Conservation (phyloP, 2,888 invertebrate species). For the Bhutanitis thaidina region DNA sequence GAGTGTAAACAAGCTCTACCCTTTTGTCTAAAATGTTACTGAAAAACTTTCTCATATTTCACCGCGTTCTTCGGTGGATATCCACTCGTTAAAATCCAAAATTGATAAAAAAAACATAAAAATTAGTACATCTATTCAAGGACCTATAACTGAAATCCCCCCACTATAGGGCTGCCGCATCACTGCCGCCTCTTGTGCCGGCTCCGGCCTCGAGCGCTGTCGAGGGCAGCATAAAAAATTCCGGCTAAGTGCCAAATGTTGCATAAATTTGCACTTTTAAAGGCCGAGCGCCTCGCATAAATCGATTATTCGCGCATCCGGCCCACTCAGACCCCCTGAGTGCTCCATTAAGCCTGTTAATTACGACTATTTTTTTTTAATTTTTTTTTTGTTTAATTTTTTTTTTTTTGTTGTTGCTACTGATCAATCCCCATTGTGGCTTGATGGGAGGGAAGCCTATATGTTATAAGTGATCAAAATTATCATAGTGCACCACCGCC, state of each 20-base stretch:
- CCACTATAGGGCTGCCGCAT: conserved; percentile 2
- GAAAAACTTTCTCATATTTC: no score
- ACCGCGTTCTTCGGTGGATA: no score
- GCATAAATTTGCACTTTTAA: conserved; percentile 52
- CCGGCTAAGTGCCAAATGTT: conserved; percentile 17
- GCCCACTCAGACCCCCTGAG: neutral
- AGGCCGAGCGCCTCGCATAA: conserved; percentile 19
- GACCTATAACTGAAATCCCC: no score
- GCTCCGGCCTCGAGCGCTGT: conserved; percentile 4
- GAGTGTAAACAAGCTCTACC: no score
- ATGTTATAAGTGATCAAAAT: no score
- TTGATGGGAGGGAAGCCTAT: no score
- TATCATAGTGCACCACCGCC: no score
- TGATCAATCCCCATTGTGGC: no score
- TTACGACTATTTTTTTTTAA: conserved; percentile 1
- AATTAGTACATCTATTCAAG: no score
- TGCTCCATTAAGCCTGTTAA: neutral
- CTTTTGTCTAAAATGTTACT: no score
- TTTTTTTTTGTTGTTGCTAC: neutral
- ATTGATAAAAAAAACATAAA: no score
- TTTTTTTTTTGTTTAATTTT: neutral
- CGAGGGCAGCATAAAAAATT: neutral
- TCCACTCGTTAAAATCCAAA: no score
- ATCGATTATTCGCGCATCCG: conserved; percentile 17
- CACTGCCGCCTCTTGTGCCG: neutral